Evolutionary conservation across 2,888 invertebrate genomes (phyloP).

Genomic region (Epirrhoe tristata): DNA sequence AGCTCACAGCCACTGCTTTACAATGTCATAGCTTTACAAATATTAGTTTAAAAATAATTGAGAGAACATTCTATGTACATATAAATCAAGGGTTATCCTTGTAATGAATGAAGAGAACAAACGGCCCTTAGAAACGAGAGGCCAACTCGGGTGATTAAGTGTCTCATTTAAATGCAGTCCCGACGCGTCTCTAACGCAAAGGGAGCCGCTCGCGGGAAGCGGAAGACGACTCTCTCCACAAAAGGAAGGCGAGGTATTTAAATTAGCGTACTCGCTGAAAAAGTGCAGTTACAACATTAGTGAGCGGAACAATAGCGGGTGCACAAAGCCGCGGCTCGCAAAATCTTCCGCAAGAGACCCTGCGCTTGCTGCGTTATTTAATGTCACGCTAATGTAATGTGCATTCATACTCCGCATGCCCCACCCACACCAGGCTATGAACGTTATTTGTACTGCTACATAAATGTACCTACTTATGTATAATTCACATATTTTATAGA

Average conservation of each 20-base stretch:
- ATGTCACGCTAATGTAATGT: constrained; percentile 35
- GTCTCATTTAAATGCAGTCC: constrained; percentile 85
- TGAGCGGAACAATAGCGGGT: constrained; percentile 77
- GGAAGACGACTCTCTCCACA: constrained; percentile 82
- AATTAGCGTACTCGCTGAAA: constrained; percentile 84
- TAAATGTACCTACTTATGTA: background rate
- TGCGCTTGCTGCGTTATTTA: constrained; percentile 46
- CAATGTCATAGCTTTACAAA: constrained; percentile 14
- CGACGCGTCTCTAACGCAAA: constrained; percentile 81
- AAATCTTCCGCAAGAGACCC: constrained; percentile 57
- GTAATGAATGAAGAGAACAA: constrained; percentile 80
- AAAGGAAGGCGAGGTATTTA: constrained; percentile 84
- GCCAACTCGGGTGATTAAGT: constrained; percentile 83
- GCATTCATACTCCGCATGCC: constrained; percentile 11
- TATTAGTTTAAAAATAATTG: constrained; percentile 22
- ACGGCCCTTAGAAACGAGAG: constrained; percentile 77
- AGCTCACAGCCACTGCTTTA: constrained; percentile 9
- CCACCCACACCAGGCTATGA: background rate
- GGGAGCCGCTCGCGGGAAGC: constrained; percentile 81
- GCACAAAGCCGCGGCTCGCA: constrained; percentile 75
- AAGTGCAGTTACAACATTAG: constrained; percentile 85
- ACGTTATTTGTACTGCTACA: background rate
- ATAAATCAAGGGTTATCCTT: constrained; percentile 57
- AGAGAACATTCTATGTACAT: constrained; percentile 38
- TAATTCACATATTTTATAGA: background rate